Conservation (phyloP, 2,888 invertebrate species). For the Digitonthophagus gazella region DNA sequence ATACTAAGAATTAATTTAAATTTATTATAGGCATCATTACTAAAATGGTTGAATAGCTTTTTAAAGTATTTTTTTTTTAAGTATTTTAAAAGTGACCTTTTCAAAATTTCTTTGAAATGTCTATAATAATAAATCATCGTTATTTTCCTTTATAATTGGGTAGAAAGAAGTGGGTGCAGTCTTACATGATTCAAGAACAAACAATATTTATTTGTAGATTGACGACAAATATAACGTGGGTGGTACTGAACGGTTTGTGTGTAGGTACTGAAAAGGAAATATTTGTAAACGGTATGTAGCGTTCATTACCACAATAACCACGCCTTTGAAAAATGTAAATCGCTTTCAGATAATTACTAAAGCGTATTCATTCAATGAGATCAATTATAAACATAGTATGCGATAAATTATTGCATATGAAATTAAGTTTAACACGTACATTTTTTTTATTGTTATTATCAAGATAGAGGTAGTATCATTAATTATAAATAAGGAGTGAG, state of each 20-base stretch:
- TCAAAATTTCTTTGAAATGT: neutral
- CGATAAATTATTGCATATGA: neutral
- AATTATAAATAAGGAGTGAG: too few species aligned
- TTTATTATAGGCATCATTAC: too few species aligned
- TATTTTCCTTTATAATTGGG: neutral
- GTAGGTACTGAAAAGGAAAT: neutral
- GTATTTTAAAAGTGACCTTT: neutral
- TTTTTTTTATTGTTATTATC: too few species aligned
- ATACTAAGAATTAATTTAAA: too few species aligned
- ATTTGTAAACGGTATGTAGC: neutral
- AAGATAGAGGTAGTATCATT: too few species aligned
- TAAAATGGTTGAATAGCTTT: too few species aligned
- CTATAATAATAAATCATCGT: neutral
- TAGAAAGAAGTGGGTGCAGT: neutral
- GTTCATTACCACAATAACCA: neutral
- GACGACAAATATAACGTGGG: too few species aligned
- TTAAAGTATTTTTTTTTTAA: neutral
- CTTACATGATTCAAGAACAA: neutral
- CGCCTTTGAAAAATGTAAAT: neutral
- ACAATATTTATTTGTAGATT: neutral
- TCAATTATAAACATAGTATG: neutral
- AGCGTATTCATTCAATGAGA: neutral
- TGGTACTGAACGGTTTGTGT: neutral
- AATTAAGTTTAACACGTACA: too few species aligned
- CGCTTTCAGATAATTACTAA: neutral